Conservation (phyloP, 2,113 vertebrate species). For the Corythoichthys haematopterus region DNA sequence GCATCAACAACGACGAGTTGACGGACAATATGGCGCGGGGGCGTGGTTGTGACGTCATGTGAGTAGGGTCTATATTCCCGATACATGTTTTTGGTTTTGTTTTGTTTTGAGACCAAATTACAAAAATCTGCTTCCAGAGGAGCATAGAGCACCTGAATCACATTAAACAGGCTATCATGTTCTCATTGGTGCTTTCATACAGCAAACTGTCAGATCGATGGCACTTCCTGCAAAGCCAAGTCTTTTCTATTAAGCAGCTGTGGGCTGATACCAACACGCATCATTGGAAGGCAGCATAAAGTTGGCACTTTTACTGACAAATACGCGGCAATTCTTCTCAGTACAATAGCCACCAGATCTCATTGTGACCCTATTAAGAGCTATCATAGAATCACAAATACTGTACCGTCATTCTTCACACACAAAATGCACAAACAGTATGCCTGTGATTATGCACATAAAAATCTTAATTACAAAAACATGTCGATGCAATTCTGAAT, state of each 20-base stretch:
- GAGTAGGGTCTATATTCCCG: too few species aligned
- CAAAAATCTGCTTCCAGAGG: constrained; percentile 10
- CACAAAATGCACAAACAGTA: too few species aligned
- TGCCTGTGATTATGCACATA: too few species aligned
- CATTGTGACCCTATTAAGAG: constrained; percentile 10
- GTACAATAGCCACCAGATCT: constrained; percentile 20
- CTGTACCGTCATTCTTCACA: neutral
- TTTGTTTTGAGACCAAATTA: constrained; percentile 2
- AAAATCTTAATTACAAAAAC: neutral
- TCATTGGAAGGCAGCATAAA: neutral
- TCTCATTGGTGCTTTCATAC: constrained; percentile 25
- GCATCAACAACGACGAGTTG: too few species aligned
- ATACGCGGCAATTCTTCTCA: constrained; percentile 24
- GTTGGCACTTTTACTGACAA: neutral
- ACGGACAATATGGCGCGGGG: too few species aligned
- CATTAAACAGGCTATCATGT: constrained; percentile 22
- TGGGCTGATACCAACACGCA: constrained; percentile 11
- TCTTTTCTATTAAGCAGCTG: neutral
- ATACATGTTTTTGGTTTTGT: neutral
- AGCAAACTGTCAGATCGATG: constrained; percentile 26
- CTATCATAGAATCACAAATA: constrained; percentile 36
- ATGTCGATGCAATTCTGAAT: neutral
- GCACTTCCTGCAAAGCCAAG: constrained; percentile 25
- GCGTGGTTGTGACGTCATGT: too few species aligned
- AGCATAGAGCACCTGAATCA: constrained; percentile 15